Evolutionary conservation across 2,888 invertebrate genomes (phyloP), one percentile per base, ranked within the genome.

Genomic region (Dryadula phaetusa): DNA sequence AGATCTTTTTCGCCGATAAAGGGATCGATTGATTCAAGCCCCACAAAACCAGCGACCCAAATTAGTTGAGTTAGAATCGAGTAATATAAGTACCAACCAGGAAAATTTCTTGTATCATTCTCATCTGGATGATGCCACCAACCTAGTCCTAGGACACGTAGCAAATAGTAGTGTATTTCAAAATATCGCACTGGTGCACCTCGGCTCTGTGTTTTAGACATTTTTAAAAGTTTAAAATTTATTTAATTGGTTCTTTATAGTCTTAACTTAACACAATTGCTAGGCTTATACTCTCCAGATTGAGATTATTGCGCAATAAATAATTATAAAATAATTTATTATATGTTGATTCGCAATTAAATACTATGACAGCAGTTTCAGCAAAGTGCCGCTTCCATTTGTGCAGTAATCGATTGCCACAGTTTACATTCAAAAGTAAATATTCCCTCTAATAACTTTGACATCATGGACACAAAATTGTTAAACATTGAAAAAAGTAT

Each of bases 121-220:
- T 91, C 85, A 65, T 92, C 90, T 0, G 92, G 91, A 61, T 88
- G 84, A 72, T 92, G 92, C 92, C 92, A 92, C 92, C 92, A 92
- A 25, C 92, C 92, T 0, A 92, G 73, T 0, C 92, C 92, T 4
- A 92, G 77, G 62, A 86, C 84, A 62, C 92, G 81, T 4, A 92
- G 71, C 22, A 92, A 76, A n/a, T 73, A 67, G 68, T 79, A 92
- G 72, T 92, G 92, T 37, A 87, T 74, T 18, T 76, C 76, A 72
- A 92, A 92, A 72, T 88, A 92, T 20, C 83, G 82, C 28, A 68
- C 82, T 0, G 90, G 89, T 18, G 82, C 83, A 61, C 14, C 37
- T 12, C 34, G 34, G 3, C 25, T 34, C 34, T 16, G n/a, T 10
- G 20, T 10, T 6, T 25, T 18, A 14, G 25, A 28, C 64, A 64